These are phyloP conservation scores for Calephelis virginiensis DNA, from an alignment of 1,140 invertebrate species.

Conservation along the genomic window DNA sequence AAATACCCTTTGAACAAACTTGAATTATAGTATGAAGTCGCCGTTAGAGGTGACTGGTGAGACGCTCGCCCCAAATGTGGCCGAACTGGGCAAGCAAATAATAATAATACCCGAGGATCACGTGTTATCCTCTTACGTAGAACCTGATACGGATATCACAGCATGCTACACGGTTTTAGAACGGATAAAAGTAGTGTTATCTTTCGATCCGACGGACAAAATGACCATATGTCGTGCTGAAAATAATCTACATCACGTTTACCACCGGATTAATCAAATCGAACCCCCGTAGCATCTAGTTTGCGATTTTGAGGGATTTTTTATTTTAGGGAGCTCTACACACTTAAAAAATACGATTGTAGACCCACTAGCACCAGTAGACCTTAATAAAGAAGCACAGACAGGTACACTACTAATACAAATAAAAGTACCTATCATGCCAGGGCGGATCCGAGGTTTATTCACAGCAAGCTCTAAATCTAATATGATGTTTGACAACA, in stretches of 20 bases:
- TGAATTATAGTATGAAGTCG: slow-evolving; percentile 38
- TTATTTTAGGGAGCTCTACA: neutral
- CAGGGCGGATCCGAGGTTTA: too few relatives aligned
- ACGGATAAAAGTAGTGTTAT: slow-evolving; percentile 15
- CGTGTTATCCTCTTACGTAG: slow-evolving; percentile 32
- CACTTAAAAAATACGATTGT: slow-evolving; percentile 18
- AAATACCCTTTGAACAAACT: slow-evolving; percentile 36
- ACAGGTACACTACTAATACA: neutral
- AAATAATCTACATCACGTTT: slow-evolving; percentile 35
- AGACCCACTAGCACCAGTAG: slow-evolving; percentile 7
- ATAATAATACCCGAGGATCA: slow-evolving; percentile 30
- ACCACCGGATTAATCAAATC: slow-evolving; percentile 34
- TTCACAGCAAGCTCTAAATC: too few relatives aligned
- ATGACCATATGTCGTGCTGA: slow-evolving; percentile 25
- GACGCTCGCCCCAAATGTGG: slow-evolving; percentile 25
- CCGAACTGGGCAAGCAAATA: slow-evolving; percentile 37
- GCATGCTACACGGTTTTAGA: too few relatives aligned
- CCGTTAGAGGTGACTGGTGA: slow-evolving; percentile 32
- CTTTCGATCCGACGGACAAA: slow-evolving; percentile 29
- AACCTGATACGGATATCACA: slow-evolving; percentile 25
- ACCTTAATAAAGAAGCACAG: neutral
- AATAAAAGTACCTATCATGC: too few relatives aligned
- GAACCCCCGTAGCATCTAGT: neutral
- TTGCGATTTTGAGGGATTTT: slow-evolving; percentile 8
- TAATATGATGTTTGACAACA: too few relatives aligned